Evolutionary conservation across 2,888 invertebrate species (phyloP).

Genomic region (Trissolcus brochymenae): DNA sequence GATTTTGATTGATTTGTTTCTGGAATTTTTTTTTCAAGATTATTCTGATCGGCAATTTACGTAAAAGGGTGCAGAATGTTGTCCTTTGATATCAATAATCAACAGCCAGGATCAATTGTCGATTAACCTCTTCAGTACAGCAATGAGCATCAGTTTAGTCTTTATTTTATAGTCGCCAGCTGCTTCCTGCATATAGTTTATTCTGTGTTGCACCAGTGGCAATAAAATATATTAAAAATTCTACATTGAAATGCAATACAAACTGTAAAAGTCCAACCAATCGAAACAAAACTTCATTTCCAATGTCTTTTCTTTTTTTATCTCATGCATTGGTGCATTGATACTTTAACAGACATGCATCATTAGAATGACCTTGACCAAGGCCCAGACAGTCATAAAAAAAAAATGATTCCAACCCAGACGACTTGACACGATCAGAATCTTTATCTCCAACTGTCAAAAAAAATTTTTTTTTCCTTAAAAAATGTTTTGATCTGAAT

Average conservation of each 20-base stretch:
- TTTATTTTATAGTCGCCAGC: slow-evolving; percentile 58
- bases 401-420: no score
- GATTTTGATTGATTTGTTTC: background rate
- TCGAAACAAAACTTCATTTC: background rate
- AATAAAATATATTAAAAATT: slow-evolving; percentile 19
- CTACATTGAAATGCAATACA: slow-evolving; percentile 6
- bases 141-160: slow-evolving; percentile 68
- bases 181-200: slow-evolving; percentile 65
- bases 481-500: background rate
- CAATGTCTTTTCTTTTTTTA: background rate
- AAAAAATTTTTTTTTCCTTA: background rate
- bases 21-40: background rate
- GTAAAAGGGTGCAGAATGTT: slow-evolving; percentile 57
- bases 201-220: slow-evolving; percentile 16
- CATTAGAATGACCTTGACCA: no score
- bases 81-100: slow-evolving; percentile 64
- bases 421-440: background rate
- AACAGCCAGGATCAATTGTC: slow-evolving; percentile 70
- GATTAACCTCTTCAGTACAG: slow-evolving; percentile 67
- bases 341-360: background rate
- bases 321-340: background rate
- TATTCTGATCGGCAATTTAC: slow-evolving; percentile 37
- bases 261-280: background rate
- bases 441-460: background rate
- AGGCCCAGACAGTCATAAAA: no score